Evolutionary conservation across 1,140 invertebrate species (phyloP).

Genomic region (Orussus abietinus): DNA sequence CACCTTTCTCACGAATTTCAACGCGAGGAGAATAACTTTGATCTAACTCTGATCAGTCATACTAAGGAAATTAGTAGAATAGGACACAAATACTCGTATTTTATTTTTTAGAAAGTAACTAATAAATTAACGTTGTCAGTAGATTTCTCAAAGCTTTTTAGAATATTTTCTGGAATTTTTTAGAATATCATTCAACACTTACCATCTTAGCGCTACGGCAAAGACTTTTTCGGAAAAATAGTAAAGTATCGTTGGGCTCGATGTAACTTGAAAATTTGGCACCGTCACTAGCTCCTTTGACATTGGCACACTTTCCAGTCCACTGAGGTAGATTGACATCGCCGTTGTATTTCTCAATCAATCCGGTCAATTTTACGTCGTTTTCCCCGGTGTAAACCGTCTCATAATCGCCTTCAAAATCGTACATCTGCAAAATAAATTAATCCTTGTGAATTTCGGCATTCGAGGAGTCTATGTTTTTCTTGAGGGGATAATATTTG

Average conservation of each 20-base stretch:
- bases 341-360: slow-evolving; percentile 75
- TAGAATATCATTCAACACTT: no score
- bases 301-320: slow-evolving; percentile 70
- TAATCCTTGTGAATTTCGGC: neutral
- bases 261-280: slow-evolving; percentile 74
- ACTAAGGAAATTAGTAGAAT: no score
- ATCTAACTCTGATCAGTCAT: no score
- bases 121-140: no score
- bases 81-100: no score
- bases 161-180: no score
- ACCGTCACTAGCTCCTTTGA: slow-evolving; percentile 79
- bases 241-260: slow-evolving; percentile 61
- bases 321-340: slow-evolving; percentile 70
- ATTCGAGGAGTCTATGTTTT: neutral
- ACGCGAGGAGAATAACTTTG: no score
- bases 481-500: neutral
- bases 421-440: slow-evolving; percentile 70
- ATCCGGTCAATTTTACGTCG: slow-evolving; percentile 60
- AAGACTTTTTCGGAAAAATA: slow-evolving; percentile 79
- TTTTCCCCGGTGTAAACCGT: slow-evolving; percentile 73
- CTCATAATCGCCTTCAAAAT: slow-evolving; percentile 74
- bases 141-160: no score
- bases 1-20: no score
- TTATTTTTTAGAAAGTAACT: no score
- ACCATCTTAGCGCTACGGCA: slow-evolving; percentile 73